Base-by-base conservation (phyloP, 1,140 invertebrate species). In the Drosophila santomea region DNA sequence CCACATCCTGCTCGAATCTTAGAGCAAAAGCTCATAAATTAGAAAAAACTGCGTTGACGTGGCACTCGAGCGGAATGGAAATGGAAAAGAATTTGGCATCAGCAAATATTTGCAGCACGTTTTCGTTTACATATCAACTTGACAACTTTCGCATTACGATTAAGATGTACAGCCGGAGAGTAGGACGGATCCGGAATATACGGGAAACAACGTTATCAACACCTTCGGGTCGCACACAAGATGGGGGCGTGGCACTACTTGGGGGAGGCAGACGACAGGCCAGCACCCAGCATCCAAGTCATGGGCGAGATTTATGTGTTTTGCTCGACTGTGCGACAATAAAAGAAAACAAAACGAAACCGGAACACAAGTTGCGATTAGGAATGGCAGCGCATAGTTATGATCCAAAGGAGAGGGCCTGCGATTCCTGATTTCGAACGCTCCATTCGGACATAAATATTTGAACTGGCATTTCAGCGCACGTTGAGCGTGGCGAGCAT, bases 91-190 rank as follows among this genome's bases (percentile, higher is more conserved):
- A 81, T 86, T 81, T 76, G 72, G 52, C 64, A 89, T 86, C 84
- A 88, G 83, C 83, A 88, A 88, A 88, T 88, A 88, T 86, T 86
- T 89, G 76, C 72, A 52, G 84, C 83, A 88, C 83, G 83, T 88
- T 83, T 88, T 79, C 83, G 83, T 88, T 88, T 88, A 89, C 83
- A 88, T 88, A 88, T 88, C 84, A 88, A 78, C 76, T 89, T 88
- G 83, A 89, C 83, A 88, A 80, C 67, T 88, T 89, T 88, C 89
- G 84, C 83, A 89, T 88, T 88, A 89, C 83, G 83, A 88, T 88
- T 88, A 88, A 88, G 83, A 89, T 83, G 83, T 88, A 89, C 84
- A 80, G 80, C 79, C 61, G 36, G 52, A 39, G 41, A 48, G 57
- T 50, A 25, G 28, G 60, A 63, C 60, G 15, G 20, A 25, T 66